Evolutionary conservation across 2,888 invertebrate species (phyloP), one percentile per base, ranked within the genome.

Genomic region (Dolomedes plantarius): DNA sequence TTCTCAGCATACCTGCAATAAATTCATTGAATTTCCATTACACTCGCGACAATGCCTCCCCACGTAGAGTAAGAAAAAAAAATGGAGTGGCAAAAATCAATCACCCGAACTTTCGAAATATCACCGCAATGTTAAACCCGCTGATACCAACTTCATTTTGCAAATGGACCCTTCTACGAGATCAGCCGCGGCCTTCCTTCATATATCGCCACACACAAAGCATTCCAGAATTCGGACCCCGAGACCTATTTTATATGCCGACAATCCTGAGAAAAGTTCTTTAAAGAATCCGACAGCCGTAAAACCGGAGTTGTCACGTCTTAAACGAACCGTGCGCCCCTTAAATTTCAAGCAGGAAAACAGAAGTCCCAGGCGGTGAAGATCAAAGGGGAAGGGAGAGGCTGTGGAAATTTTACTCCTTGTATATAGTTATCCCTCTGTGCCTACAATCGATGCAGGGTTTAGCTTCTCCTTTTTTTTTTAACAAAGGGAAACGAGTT

Each of bases 281-380:
- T 69, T 41, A 11, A 65, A 36, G 28, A 69, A 41, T 1, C 41
- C 39, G 36, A 69, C 28, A 41, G 13, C 73, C 67, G 72, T 65
- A 72, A 83, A 85, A 85, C 77, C 76, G 46, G 56, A 67, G 77
- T 85, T 85, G 83, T 77, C 83, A 78, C 73, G 19, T 67, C 72
- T 77, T 85, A 77, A 85, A 85, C 83, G 83, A 85, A 85, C 83
- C 83, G 41, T 77, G 41, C 36, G n/a, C 36, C 73, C 81, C 68
- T 69, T 64, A 75, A 74, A 69, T 81, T 75, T 69, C 75, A 39
- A 68, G 32, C 50, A 16, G 62, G 69, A 69, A 79, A 56, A 80
- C 68, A 80, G 67, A 56, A 80, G 75, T 81, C 69, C 75, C 62
- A n/a, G 23, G 69, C 74, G 81, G 81, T 39, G 50, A n/a, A 81